phyloP scores from a whole-genome alignment of 1,140 invertebrate genomes.

The Archegozetes longisetosus region DNA sequence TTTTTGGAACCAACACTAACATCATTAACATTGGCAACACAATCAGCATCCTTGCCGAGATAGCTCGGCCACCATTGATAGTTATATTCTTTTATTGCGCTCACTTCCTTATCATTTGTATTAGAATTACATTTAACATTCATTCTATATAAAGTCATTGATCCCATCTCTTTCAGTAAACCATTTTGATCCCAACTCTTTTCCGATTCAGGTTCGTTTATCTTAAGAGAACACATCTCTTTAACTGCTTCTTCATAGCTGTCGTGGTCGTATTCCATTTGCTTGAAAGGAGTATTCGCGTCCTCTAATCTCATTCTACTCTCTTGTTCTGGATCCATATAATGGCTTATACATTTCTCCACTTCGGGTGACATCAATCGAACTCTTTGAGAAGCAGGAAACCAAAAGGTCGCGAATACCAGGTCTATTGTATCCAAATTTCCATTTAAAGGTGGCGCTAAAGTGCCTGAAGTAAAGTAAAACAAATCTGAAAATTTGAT shows the following conservation, averaged over 20 bases:
- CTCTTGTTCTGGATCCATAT: conserved; percentile 26
- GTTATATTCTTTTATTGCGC: conserved; percentile 28
- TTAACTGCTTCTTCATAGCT: conserved; percentile 31
- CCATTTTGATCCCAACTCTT: background rate
- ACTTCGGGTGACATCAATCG: conserved; percentile 31
- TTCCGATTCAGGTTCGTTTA: conserved; percentile 17
- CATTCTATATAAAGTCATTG: conserved; percentile 36
- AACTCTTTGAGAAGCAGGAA: conserved; percentile 32
- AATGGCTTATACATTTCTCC: conserved; percentile 31
- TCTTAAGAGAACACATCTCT: conserved; percentile 18
- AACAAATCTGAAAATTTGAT: background rate
- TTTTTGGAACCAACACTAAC: background rate
- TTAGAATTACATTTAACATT: conserved; percentile 26
- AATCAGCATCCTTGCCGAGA: conserved; percentile 30
- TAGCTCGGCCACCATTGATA: conserved; percentile 33
- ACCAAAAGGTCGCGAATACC: conserved; percentile 39
- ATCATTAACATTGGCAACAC: conserved; percentile 16
- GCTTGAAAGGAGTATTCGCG: conserved; percentile 3
- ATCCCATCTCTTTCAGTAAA: conserved; percentile 29
- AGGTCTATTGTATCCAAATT: conserved; percentile 31
- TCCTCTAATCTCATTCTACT: conserved; percentile 14
- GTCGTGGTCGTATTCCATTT: conserved; percentile 33
- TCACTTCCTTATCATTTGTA: conserved; percentile 15
- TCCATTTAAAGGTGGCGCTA: conserved; percentile 30
- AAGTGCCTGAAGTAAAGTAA: conserved; percentile 25